Evolutionary conservation across 1,140 invertebrate species (phyloP).

Genomic region (Drosophila yakuba): DNA sequence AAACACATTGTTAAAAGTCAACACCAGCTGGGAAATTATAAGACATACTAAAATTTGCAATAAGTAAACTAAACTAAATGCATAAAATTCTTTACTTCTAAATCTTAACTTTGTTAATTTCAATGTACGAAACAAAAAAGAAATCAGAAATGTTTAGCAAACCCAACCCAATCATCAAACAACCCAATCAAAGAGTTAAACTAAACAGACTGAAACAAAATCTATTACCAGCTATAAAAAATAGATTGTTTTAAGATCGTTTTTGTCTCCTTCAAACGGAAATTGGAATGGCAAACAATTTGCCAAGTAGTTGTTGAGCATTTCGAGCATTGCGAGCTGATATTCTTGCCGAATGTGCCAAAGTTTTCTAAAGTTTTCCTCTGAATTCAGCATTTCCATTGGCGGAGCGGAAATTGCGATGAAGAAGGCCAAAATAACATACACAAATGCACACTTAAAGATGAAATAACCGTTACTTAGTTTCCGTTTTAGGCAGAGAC

Average conservation of each 20-base stretch:
- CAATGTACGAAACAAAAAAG: background rate
- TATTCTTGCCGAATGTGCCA: slow-evolving; percentile 39
- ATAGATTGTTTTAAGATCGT: slow-evolving; percentile 56
- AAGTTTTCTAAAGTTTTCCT: slow-evolving; percentile 51
- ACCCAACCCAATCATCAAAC: background rate
- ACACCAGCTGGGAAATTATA: too few relatives aligned
- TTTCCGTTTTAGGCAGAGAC: slow-evolving; percentile 61
- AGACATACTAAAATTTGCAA: too few relatives aligned
- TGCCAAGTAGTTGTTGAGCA: slow-evolving; percentile 72
- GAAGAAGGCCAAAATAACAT: slow-evolving; percentile 44
- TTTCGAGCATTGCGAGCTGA: slow-evolving; percentile 61
- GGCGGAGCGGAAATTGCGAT: slow-evolving; percentile 63
- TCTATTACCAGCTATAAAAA: slow-evolving; percentile 47
- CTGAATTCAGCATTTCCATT: slow-evolving; percentile 30
- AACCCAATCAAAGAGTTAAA: background rate
- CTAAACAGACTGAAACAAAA: slow-evolving; percentile 12
- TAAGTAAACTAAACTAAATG: background rate
- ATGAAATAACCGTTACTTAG: slow-evolving; percentile 66
- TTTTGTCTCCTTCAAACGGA: slow-evolving; percentile 60
- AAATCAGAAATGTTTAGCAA: background rate
- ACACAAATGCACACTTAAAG: slow-evolving; percentile 32
- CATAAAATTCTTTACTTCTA: background rate
- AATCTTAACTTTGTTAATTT: too few relatives aligned
- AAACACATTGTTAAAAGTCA: too few relatives aligned
- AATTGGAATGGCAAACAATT: slow-evolving; percentile 73